Evolutionary conservation across 2,888 invertebrate species (phyloP).

Genomic region (Platycheirus rosarum): DNA sequence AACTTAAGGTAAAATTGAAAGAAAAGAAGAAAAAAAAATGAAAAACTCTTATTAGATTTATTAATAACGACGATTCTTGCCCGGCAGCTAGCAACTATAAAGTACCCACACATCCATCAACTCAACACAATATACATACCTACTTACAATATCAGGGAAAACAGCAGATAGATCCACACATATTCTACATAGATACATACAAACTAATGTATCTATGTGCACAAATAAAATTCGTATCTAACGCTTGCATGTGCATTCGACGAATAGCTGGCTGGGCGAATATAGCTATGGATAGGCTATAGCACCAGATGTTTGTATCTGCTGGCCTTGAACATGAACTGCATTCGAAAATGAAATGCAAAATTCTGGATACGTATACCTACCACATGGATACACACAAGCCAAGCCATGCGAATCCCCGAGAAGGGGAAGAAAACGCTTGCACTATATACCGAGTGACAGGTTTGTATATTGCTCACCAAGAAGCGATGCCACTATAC

Average conservation of each 20-base stretch:
- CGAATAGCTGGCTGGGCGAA: conserved; percentile 15
- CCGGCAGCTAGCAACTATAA: conserved; percentile 58
- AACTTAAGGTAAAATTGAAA: background rate
- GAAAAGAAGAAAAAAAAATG: conserved; percentile 18
- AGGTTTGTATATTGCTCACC: background rate
- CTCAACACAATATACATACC: background rate
- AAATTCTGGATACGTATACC: conserved; percentile 71
- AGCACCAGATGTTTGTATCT: conserved; percentile 70
- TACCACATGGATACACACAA: conserved; percentile 32
- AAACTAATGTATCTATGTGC: conserved; percentile 6
- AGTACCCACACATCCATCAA: conserved; percentile 30
- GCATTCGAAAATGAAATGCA: conserved; percentile 77
- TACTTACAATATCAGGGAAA: background rate
- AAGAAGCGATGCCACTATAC: conserved; percentile 6
- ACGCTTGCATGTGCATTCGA: conserved; percentile 62
- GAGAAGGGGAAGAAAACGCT: conserved; percentile 44
- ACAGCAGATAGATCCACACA: background rate
- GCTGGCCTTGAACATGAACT: conserved; percentile 82
- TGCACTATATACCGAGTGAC: background rate
- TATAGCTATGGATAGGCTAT: conserved; percentile 37
- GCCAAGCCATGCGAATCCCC: conserved; percentile 27
- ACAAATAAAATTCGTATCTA: conserved; percentile 44
- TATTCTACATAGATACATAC: background rate
- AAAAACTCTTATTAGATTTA: conserved; percentile 61
- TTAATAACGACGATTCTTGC: conserved; percentile 65